These are phyloP conservation scores for Anaspis maculata DNA, from an alignment of 2,888 invertebrate species.

Conservation along the genomic window DNA sequence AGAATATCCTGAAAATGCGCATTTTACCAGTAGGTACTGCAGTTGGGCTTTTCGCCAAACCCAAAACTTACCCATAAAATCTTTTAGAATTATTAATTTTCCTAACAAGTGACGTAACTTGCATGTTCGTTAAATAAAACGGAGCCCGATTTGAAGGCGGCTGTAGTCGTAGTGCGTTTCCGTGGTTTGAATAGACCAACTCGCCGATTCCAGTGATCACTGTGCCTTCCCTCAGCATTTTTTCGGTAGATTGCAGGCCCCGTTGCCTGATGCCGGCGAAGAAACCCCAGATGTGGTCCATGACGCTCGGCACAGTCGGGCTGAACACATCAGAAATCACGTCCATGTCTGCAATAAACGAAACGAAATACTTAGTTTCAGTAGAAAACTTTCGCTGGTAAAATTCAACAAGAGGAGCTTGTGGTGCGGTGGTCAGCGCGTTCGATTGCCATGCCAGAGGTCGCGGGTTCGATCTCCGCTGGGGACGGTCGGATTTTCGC, in stretches of 20 bases:
- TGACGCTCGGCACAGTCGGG: constrained; percentile 64
- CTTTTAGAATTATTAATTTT: constrained; percentile 63
- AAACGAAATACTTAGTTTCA: constrained; percentile 19
- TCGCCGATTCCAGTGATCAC: constrained; percentile 74
- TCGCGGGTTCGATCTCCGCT: no score
- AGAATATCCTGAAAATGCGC: constrained; percentile 40
- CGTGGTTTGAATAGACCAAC: constrained; percentile 55
- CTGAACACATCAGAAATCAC: constrained; percentile 77
- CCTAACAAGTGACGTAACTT: constrained; percentile 64
- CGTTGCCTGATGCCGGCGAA: constrained; percentile 75
- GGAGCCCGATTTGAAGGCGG: constrained; percentile 63
- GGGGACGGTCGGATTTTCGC: no score
- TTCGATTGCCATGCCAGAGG: no score
- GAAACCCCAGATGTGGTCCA: constrained; percentile 78
- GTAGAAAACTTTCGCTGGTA: no score
- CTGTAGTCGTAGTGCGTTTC: constrained; percentile 56
- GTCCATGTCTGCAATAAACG: no score
- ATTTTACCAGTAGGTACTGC: no score
- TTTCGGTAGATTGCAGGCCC: constrained; percentile 80
- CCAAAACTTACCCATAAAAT: constrained; percentile 53
- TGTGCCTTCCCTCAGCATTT: constrained; percentile 75
- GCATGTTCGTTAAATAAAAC: constrained; percentile 72
- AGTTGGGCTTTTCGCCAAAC: not conserved
- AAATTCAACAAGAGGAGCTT: no score
- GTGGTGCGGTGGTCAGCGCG: no score